Base-by-base conservation (phyloP, 2,113 vertebrate species). In the Sorex fumeus region DNA sequence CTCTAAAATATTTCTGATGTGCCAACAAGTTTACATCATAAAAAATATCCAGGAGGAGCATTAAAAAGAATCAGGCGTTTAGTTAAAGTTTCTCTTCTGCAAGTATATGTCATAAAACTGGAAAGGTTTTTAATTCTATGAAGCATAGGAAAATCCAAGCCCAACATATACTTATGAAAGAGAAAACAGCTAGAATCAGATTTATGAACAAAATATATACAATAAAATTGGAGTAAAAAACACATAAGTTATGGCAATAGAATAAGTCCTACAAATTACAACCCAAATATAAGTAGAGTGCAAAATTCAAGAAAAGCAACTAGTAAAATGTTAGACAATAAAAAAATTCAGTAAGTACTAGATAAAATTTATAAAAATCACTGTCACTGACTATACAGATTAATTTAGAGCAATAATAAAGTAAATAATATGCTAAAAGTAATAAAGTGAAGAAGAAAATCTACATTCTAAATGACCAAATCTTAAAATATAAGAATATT, bases 1-100 rank as follows among this genome's bases (percentile, higher is more conserved):
- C 88, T 70, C 40, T 5, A 78, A 92, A 88, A 82, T 92, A 57
- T 34, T 43, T 15, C 36, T 64, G 32, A 81, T n/a, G 80, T 92
- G 2, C 60, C 81, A 27, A 34, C 21, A 36, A 28, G 30, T 47
- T 67, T 71, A 45, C 66, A 62, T 84, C 8, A 16, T 50, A 32
- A 45, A 84, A 91, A 50, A 23, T 40, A 40, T 47, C n/a, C 67
- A 43, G 2, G 18, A 34, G 67, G n/a, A 32, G 30, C 18, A 40
- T 18, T 91, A 71, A 84, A 84, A 85, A 40, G 11, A 84, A 72
- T 15, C 8, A 30, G 79, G 15, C 3, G 36, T 1, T 64, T n/a
- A 72, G 16, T 71, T 88, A 25, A 83, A n/a, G 13, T 71, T 76
- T 12, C 23, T 25, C 45, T 3, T 27, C 7, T 78, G 19, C 21